phyloP scores from a whole-genome alignment of 1,140 invertebrate genomes.

The Polypedilum vanderplanki region DNA sequence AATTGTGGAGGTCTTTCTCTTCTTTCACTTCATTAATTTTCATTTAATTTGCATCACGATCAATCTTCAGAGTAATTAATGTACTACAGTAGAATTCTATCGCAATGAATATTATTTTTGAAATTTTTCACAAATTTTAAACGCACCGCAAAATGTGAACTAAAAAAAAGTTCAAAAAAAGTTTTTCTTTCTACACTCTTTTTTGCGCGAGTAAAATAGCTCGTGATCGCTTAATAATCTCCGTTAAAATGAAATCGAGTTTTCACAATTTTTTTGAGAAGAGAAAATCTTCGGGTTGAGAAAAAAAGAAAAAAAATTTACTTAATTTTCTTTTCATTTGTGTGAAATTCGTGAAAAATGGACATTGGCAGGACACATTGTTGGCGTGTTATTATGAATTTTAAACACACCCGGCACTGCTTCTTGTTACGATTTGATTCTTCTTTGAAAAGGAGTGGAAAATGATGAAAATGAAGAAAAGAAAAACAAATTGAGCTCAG shows the following conservation, averaged over 20 bases:
- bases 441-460: no score
- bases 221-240: constrained; percentile 27
- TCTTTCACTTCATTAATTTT: constrained; percentile 19
- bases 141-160: no score
- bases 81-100: no score
- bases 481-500: no score
- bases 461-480: no score
- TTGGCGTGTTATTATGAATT: not conserved
- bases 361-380: not conserved
- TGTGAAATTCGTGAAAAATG: not conserved
- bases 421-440: not conserved
- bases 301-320: not conserved
- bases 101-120: no score
- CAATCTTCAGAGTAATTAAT: not conserved
- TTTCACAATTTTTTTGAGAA: not conserved
- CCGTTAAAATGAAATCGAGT: constrained; percentile 14
- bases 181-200: not conserved
- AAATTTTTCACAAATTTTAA: no score
- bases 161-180: no score
- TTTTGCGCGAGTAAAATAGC: constrained; percentile 15
- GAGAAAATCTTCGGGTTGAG: not conserved
- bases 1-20: not conserved
- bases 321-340: not conserved
- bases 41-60: constrained; percentile 1
- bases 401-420: not conserved